phyloP scores from a whole-genome alignment of 2,888 invertebrate genomes.

The Tetheella fluctuosa region DNA sequence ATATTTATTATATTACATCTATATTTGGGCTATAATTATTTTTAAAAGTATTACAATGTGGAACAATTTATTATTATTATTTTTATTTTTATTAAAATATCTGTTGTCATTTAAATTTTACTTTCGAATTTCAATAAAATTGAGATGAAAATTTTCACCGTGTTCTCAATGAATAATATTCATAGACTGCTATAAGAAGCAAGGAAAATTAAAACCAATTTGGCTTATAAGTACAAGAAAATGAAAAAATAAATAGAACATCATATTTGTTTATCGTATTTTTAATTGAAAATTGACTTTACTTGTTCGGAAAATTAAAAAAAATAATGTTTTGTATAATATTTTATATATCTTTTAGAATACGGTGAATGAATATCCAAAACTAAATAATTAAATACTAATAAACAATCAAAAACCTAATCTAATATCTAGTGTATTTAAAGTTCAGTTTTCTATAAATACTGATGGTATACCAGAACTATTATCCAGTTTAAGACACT shows the following conservation, averaged over 20 bases:
- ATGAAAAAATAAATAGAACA: too few species aligned
- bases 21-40: conserved; percentile 1
- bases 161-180: background rate
- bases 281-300: too few species aligned
- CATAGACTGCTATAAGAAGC: background rate
- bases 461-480: conserved; percentile 26
- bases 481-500: conserved; percentile 8
- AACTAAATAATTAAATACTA: background rate
- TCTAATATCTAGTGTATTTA: background rate
- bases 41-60: background rate
- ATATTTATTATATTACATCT: background rate
- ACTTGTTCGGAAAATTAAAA: too few species aligned
- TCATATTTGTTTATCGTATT: too few species aligned
- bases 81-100: background rate
- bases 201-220: too few species aligned
- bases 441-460: background rate
- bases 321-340: too few species aligned
- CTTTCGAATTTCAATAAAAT: background rate
- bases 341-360: too few species aligned
- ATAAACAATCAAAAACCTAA: background rate
- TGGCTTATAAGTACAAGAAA: too few species aligned
- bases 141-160: background rate
- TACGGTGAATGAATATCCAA: background rate
- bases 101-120: background rate
- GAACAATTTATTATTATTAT: background rate